These are phyloP conservation scores for Bimastos eiseni DNA, from an alignment of 2,888 invertebrate genomes.

Conservation along the genomic window DNA sequence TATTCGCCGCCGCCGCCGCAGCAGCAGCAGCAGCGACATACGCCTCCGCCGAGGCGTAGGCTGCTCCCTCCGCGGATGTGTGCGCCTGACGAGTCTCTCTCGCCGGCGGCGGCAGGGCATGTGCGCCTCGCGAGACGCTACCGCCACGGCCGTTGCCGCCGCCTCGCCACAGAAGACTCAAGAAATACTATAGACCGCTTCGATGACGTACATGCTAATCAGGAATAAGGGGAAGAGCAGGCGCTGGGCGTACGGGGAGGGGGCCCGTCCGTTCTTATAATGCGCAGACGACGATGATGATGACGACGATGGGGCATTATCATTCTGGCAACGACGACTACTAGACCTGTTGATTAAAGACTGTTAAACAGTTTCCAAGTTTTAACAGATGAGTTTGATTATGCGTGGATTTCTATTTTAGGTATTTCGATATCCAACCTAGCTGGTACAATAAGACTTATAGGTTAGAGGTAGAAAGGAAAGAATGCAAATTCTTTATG, in stretches of 20 bases:
- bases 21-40: not conserved
- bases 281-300: not conserved
- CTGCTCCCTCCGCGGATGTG: not conserved
- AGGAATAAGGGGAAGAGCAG: not conserved
- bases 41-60: constrained; percentile 8
- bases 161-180: not conserved
- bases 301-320: not conserved
- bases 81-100: not conserved
- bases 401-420: not conserved
- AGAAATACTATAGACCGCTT: constrained; percentile 14
- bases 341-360: not conserved
- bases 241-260: not conserved
- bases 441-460: too few relatives aligned
- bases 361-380: not conserved
- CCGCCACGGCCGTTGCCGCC: too few relatives aligned
- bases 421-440: too few relatives aligned
- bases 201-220: constrained; percentile 25
- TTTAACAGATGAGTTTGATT: not conserved
- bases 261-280: not conserved
- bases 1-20: not conserved
- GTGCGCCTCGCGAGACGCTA: not conserved
- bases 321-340: not conserved
- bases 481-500: too few relatives aligned
- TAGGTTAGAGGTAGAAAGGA: too few relatives aligned
- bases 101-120: not conserved